Base-by-base conservation (phyloP, 2,797 vertebrate species). In the Galaxias olidus region DNA sequence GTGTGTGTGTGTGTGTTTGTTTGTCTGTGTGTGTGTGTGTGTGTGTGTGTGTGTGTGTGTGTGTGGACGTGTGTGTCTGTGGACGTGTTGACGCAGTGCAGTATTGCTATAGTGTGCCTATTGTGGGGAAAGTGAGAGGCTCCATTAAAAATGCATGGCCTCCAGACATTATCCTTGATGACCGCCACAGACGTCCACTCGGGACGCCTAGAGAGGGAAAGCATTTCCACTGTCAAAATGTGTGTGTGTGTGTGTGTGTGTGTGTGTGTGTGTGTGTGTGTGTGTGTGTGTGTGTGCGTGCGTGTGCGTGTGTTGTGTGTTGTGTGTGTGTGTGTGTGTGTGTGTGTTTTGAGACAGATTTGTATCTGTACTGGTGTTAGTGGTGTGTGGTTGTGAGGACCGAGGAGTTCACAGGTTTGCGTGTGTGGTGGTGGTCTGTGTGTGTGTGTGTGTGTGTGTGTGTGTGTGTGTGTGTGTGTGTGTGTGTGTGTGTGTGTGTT, bases 131-230 rank as follows among this genome's bases (percentile, higher is more conserved):
- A 90, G 84, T 78, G 86, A 90, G 87, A 92, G 86, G 82, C 71
- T 78, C 81, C 89, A 95, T 94, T 91, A 94, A 95, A 94, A 92
- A 94, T 96, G 92, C 82, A 96, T 91, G 89, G 82, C 63, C 71
- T 74, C 73, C 66, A 78, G 91, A 91, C 90, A 75, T 64, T 76
- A 87, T 84, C 86, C 47, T 88, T 84, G 82, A 61, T 69, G 46
- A 86, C 73, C 64, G 71, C 84, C 84, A 72, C 75, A 81, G 83
- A 84, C 77, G 65, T 75, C 81, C 78, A 88, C 87, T 69, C 45
- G 84, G 81, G 87, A 86, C 69, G 82, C 70, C 51, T 5, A 61
- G 50, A 50, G 56, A 52, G 65, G 66, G 49, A 41, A 43, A 53
- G 42, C 12, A 55, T 85, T 72, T 77, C 73, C 66, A 64, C 82